Base-by-base conservation (phyloP, 2,888 invertebrate species). In the Cantharis flavilabris region DNA sequence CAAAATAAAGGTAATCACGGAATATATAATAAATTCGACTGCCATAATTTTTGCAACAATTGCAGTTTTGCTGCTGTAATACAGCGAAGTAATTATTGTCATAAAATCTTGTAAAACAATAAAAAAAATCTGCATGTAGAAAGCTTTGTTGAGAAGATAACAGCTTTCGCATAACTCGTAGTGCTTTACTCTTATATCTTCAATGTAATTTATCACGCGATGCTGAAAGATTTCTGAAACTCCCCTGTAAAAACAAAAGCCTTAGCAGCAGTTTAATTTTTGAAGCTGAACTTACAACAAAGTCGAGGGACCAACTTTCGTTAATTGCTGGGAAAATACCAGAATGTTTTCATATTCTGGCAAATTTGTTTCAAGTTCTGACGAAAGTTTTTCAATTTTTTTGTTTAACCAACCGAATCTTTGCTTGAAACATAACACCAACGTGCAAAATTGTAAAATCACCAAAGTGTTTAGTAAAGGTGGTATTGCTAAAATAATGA, bases 391-490 rank as follows among this genome's bases (percentile, higher is more conserved):
- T n/a, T 28, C 13, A 28, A 73, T 26, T 30, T 62, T 73, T 16
- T 62, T 62, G 20, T 75, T 75, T 14, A 75, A 16, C 75, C 75
- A 75, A 16, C 16, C 13, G 13, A 75, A 72, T 62, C 75, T 62
- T 49, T 71, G 75, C 14, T 72, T 75, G 18, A 69, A 69, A 13
- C 71, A 64, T 16, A 75, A 62, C n/a, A 69, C 49, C 14, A 75
- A 28, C 14, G 71, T 14, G 33, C 75, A 75, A 63, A 75, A 75
- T 14, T 75, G 75, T 14, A 75, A 69, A 18, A 71, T 71, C 9
- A 71, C 14, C 11, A 67, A 71, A 9, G 49, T 70, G 23, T 70
- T 75, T 4, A 75, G 11, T 9, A n/a, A 67, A 67, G 65, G 65
- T n/a, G 23, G 26, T 10, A 67, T 49, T 49, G 13, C 49, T n/a